Evolutionary conservation across 2,888 invertebrate species (phyloP).

Genomic region (Xylocampa areola): DNA sequence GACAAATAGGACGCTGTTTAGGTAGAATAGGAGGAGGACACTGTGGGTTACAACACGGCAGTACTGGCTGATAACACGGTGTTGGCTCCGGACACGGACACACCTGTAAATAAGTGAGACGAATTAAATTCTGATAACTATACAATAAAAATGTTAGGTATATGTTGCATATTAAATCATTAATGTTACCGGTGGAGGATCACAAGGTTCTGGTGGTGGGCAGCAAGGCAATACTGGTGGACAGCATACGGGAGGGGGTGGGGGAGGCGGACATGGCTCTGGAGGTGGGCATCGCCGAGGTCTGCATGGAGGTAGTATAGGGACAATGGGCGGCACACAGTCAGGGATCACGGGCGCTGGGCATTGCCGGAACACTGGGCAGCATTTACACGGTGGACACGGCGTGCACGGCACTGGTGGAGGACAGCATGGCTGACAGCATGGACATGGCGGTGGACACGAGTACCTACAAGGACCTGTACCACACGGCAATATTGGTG

Average conservation of each 20-base stretch:
- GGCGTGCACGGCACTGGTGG: conserved; percentile 82
- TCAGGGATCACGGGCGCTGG: conserved; percentile 82
- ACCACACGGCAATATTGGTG: conserved; percentile 82
- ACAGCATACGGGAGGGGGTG: conserved; percentile 77
- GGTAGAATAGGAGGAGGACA: conserved; percentile 88
- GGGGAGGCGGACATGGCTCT: conserved; percentile 74
- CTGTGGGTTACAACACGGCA: conserved; percentile 85
- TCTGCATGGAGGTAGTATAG: conserved; percentile 77
- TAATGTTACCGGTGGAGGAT: conserved; percentile 81
- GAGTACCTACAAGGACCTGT: conserved; percentile 70
- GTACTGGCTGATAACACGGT: conserved; percentile 81
- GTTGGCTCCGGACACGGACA: conserved; percentile 81
- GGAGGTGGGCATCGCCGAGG: conserved; percentile 76
- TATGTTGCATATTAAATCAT: no score
- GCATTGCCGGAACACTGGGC: conserved; percentile 76
- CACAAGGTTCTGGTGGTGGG: conserved; percentile 81
- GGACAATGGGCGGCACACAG: conserved; percentile 81
- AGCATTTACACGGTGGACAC: conserved; percentile 81
- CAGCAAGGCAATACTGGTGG: conserved; percentile 85
- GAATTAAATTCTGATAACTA: no score
- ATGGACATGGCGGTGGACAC: conserved; percentile 78
- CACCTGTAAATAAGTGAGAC: conserved; percentile 67
- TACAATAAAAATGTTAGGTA: no score
- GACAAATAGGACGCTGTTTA: conserved; percentile 85
- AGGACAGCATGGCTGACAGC: conserved; percentile 80